A percentile compares a stretch with the other conserved stretches of the same genome.
Evolutionary conservation across 53 echinoderm and acorn worm species (phyloP).

Genomic region (Echinarachnius parma): DNA sequence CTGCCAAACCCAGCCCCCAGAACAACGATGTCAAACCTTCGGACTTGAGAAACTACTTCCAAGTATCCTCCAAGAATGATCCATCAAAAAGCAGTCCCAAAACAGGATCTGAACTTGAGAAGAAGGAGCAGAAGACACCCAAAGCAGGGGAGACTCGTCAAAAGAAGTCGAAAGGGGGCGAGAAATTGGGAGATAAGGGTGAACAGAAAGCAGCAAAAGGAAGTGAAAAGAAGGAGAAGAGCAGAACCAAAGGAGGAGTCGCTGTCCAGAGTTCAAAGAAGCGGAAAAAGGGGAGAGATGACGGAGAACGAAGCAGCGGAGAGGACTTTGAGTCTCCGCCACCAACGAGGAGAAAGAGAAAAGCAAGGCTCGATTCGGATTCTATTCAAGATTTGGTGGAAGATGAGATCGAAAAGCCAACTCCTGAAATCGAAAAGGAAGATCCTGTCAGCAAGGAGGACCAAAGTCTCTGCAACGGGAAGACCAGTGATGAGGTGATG

Average conservation of each 20-base stretch:
- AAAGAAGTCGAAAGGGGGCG: no score
- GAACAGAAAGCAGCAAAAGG: not conserved
- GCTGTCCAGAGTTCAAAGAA: not conserved
- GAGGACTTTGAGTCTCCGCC: constrained; percentile 51
- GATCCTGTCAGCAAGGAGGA: not conserved
- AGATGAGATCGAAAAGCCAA: constrained; percentile 2
- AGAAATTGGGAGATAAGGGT: not conserved
- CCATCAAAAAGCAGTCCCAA: not conserved
- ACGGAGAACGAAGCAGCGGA: constrained; percentile 1
- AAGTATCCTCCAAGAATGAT: constrained; percentile 11
- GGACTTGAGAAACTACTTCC: constrained; percentile 41
- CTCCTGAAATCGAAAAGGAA: constrained; percentile 7
- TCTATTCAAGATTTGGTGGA: constrained; percentile 38
- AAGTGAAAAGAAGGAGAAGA: not conserved
- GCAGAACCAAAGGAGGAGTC: not conserved
- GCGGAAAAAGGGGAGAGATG: constrained; percentile 5
- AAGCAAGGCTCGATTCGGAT: constrained; percentile 16
- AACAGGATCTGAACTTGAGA: not conserved
- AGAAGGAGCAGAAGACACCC: not conserved
- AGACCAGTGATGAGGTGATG: not conserved
- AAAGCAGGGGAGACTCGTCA: not conserved
- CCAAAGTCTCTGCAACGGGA: not conserved
- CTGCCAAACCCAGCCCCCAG: constrained; percentile 15
- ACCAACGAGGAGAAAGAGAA: constrained; percentile 22
- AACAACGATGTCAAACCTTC: constrained; percentile 7